Conservation (phyloP, 64 coral and sea anemone genomes). For the Dendrophyllia cribrosa region DNA sequence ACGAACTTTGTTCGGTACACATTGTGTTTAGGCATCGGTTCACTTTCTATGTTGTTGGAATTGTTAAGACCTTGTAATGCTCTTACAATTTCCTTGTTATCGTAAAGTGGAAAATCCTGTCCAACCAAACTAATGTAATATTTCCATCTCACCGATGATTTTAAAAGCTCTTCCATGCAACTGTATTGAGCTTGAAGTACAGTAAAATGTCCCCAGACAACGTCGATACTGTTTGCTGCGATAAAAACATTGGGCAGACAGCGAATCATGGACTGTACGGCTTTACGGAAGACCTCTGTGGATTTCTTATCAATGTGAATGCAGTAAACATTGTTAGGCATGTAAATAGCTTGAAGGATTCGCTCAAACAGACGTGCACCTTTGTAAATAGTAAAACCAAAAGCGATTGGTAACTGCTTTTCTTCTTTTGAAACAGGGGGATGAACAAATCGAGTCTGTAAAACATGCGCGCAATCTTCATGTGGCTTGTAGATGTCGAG, state of each 20-base stretch:
- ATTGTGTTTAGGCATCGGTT: not conserved
- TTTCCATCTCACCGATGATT: constrained; percentile 42
- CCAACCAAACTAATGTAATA: constrained; percentile 49
- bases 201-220: constrained; percentile 49
- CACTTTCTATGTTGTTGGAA: constrained; percentile 17
- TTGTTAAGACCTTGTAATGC: constrained; percentile 42
- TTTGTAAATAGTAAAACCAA: constrained; percentile 42
- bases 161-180: constrained; percentile 44
- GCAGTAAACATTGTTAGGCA: constrained; percentile 54
- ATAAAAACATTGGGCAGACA: constrained; percentile 64
- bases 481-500: not conserved
- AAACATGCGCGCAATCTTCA: not conserved
- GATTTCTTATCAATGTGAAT: constrained; percentile 59
- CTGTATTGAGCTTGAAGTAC: constrained; percentile 32
- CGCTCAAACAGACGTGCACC: constrained; percentile 29
- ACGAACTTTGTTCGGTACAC: not conserved
- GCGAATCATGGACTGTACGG: constrained; percentile 8
- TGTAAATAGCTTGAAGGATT: constrained; percentile 37
- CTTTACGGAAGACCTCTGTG: not conserved
- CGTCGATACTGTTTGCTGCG: constrained; percentile 15
- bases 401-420: constrained; percentile 34
- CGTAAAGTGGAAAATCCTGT: constrained; percentile 54
- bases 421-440: constrained; percentile 3
- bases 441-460: constrained; percentile 7
- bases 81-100: constrained; percentile 27